phyloP scores from a whole-genome alignment of 2,888 invertebrate genomes.

The Thereva unica region DNA sequence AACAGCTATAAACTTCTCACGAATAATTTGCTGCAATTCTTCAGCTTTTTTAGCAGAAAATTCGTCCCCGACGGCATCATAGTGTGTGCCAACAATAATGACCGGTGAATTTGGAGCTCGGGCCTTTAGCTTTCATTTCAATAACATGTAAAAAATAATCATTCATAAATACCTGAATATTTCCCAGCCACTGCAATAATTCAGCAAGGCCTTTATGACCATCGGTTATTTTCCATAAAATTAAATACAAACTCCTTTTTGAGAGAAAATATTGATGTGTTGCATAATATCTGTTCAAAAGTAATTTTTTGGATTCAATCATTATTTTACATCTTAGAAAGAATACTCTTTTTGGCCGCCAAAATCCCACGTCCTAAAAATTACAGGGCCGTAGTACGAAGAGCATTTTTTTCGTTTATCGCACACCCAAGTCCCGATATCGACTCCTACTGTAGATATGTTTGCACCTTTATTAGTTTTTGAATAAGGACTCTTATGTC shows the following conservation, averaged over 20 bases:
- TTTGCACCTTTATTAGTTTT: constrained; percentile 77
- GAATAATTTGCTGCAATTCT: constrained; percentile 84
- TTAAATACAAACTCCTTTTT: constrained; percentile 90
- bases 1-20: constrained; percentile 86
- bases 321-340: not conserved
- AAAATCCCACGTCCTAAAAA: constrained; percentile 98
- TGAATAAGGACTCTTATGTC: constrained; percentile 79
- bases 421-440: constrained; percentile 93
- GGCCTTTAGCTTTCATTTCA: constrained; percentile 59
- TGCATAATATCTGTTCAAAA: constrained; percentile 77
- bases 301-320: not conserved
- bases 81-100: constrained; percentile 94
- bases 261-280: constrained; percentile 99
- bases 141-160: constrained; percentile 5
- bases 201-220: constrained; percentile 88
- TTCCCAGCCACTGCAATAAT: constrained; percentile 94
- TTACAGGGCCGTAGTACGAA: constrained; percentile 74
- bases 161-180: constrained; percentile 66
- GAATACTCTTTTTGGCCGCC: constrained; percentile 90
- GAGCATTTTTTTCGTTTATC: constrained; percentile 81
- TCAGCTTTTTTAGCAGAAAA: constrained; percentile 61
- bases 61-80: constrained; percentile 73
- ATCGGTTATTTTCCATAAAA: constrained; percentile 92
- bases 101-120: constrained; percentile 96
- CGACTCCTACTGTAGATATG: constrained; percentile 96